These are phyloP conservation scores for Imbricaverruca yamaguchii DNA, from an alignment of 2,888 invertebrate genomes.

Conservation along the genomic window DNA sequence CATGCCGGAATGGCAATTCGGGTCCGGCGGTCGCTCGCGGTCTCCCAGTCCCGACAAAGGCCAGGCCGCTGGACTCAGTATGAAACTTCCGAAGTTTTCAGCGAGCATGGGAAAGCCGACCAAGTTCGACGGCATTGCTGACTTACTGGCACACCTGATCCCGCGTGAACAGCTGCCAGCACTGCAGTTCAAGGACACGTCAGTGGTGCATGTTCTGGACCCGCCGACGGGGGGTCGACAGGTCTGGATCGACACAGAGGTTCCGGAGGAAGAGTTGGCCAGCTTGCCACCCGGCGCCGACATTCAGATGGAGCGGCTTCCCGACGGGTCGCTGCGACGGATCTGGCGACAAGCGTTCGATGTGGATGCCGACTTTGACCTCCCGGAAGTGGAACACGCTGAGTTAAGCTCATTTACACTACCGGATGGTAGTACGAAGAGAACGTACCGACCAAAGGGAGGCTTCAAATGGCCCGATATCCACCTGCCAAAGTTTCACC, in stretches of 20 bases:
- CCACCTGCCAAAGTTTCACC: neutral
- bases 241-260: neutral
- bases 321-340: neutral
- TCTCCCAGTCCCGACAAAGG: neutral
- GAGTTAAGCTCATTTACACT: conserved; percentile 21
- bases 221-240: neutral
- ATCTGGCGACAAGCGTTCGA: conserved; percentile 16
- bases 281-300: neutral
- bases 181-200: neutral
- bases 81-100: neutral
- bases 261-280: neutral
- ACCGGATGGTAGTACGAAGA: conserved; percentile 18
- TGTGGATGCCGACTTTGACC: conserved; percentile 24
- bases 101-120: neutral
- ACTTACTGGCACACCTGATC: neutral
- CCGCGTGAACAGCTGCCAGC: neutral
- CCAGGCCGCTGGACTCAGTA: neutral
- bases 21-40: neutral
- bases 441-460: neutral
- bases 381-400: conserved; percentile 25
- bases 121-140: conserved; percentile 8
- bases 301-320: neutral
- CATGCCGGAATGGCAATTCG: neutral
- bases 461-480: neutral
- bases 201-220: neutral